These are phyloP conservation scores for Silurus aristotelis DNA, from an alignment of 2,797 vertebrate genomes.

Conservation along the genomic window DNA sequence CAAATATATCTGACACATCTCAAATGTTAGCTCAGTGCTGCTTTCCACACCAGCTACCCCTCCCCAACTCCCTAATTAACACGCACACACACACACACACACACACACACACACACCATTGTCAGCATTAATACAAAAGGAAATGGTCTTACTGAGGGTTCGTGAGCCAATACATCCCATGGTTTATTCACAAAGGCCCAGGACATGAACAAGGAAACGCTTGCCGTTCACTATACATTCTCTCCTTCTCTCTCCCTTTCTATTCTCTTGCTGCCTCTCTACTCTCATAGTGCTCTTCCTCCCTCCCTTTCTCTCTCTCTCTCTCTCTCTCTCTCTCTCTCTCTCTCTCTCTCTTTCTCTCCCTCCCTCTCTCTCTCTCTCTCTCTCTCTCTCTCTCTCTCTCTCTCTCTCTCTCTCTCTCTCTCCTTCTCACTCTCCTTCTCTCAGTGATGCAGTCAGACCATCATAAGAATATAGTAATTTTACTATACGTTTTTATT, in stretches of 20 bases:
- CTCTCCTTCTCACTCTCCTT: constrained; percentile 49
- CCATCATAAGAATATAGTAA: constrained; percentile 54
- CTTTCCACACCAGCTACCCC: constrained; percentile 48
- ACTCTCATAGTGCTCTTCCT: constrained; percentile 60
- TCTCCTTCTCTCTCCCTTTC: constrained; percentile 61
- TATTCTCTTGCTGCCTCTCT: constrained; percentile 46
- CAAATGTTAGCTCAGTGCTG: constrained; percentile 43
- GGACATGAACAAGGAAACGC: constrained; percentile 80
- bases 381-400: neutral
- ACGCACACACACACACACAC: constrained; percentile 32
- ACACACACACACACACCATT: constrained; percentile 20
- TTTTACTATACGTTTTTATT: neutral
- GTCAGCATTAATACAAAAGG: constrained; percentile 57
- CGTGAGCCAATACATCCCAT: constrained; percentile 86
- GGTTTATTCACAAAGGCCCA: constrained; percentile 83
- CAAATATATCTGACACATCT: constrained; percentile 60
- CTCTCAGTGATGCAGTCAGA: constrained; percentile 68
- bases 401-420: constrained; percentile 15
- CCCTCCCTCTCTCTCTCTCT: constrained; percentile 55
- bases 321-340: neutral
- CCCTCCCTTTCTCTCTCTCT: constrained; percentile 3
- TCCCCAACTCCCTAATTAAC: constrained; percentile 45
- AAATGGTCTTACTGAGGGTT: constrained; percentile 78
- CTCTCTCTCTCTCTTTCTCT: constrained; percentile 32
- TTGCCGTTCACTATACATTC: constrained; percentile 73